Evolutionary conservation across 2,888 invertebrate genomes (phyloP), one percentile per base, ranked within the genome.

Genomic region (Cremastinae sp.): DNA sequence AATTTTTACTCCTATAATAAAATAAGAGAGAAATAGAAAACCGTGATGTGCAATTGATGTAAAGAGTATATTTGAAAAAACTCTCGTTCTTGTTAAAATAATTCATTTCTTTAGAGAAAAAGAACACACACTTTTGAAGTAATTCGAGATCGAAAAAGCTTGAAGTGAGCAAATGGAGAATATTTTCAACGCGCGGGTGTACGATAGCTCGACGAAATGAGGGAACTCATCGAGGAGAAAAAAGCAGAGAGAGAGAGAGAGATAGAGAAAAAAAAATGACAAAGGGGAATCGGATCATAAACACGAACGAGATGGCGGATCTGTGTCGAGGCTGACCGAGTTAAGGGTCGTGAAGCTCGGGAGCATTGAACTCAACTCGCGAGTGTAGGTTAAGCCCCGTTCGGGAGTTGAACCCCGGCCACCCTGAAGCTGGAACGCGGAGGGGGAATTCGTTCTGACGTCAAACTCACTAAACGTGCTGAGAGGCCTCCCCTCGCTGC

Each of bases 281-380:
- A 4, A 36, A n/a, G 41, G 38, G 41, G 59, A n/a, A 41, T 41
- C 47, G 54, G 36, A 58, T 75, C 54, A 78, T 71, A 71, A 75
- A 71, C 71, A 68, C 56, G 66, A 66, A 66, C 61, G 59, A 80
- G 79, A 82, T 77, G 77, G 81, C 78, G 84, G 83, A 86, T 87
- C 83, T 80, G 84, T 84, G 86, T 78, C 81, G 84, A 79, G 83
- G 87, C 85, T 86, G 89, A 87, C 88, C 89, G 88, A 87, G 87
- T 88, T 88, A 87, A 85, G 85, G 87, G 87, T 88, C 88, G 86
- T 80, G 81, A 81, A 76, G 75, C 68, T 70, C 61, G 83, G 83
- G 86, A 82, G 83, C 85, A 83, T 87, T 85, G 82, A 68, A 76
- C 80, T 81, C 78, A 28, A 28, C 28, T 43, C 61, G 68, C 75